A percentile compares a stretch with the other conserved stretches of the same genome.
Evolutionary conservation across 2,888 invertebrate genomes (phyloP).

Genomic region (Chaitophorus viminalis): DNA sequence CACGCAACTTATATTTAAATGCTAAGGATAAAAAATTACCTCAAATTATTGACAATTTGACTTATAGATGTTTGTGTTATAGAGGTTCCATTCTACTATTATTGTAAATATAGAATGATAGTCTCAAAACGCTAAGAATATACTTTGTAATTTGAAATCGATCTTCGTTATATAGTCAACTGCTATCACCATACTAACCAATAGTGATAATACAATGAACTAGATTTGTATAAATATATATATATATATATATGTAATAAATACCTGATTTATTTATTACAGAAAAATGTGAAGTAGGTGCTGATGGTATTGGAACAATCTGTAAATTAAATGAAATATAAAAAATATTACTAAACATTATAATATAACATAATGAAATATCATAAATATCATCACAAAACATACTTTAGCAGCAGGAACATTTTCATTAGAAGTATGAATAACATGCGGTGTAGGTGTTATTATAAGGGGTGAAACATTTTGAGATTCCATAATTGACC

Average conservation of each 20-base stretch:
- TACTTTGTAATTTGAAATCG: no score
- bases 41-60: no score
- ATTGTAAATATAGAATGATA: no score
- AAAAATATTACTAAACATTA: background rate
- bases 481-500: slow-evolving; percentile 53
- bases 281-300: slow-evolving; percentile 47
- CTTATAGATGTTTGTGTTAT: no score
- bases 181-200: no score
- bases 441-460: slow-evolving; percentile 31
- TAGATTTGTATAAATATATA: no score
- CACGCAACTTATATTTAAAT: no score
- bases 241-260: background rate
- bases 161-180: no score
- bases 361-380: background rate
- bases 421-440: slow-evolving; percentile 22
- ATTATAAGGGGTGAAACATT: slow-evolving; percentile 50
- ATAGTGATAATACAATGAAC: no score
- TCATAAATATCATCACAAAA: background rate
- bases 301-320: slow-evolving; percentile 37
- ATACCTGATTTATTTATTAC: slow-evolving; percentile 46
- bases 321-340: background rate
- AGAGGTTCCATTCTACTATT: no score
- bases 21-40: no score
- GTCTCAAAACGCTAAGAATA: no score
- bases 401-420: slow-evolving; percentile 58